These are phyloP conservation scores for Hippocampus kuda DNA, from an alignment of 2,797 vertebrate species.

Conservation along the genomic window DNA sequence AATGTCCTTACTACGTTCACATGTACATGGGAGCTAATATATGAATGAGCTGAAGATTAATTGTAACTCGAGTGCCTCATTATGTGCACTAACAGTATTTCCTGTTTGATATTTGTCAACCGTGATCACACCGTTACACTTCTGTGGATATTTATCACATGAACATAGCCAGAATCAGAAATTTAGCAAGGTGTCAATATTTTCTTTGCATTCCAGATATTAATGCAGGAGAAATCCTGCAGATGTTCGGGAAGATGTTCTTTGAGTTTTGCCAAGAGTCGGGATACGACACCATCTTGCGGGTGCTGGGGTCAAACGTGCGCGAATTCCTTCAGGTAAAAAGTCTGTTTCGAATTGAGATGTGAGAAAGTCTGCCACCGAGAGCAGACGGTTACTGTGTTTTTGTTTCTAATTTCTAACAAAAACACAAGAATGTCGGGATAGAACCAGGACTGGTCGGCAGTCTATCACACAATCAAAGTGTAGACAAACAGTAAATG, in stretches of 20 bases:
- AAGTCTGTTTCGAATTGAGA: conserved; percentile 7
- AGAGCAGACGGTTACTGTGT: background rate
- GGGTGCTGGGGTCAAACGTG: conserved; percentile 94
- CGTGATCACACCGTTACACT: background rate
- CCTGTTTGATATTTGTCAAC: too few species aligned
- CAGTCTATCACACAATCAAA: too few species aligned
- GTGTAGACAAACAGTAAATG: too few species aligned
- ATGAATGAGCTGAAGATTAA: too few species aligned
- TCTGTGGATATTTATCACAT: background rate
- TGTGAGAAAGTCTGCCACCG: background rate
- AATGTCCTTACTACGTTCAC: too few species aligned
- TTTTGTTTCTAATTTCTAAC: too few species aligned
- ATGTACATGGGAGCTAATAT: too few species aligned
- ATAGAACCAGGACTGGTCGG: too few species aligned
- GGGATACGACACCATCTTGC: conserved; percentile 94
- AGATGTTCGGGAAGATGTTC: conserved; percentile 99
- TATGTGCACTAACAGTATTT: too few species aligned
- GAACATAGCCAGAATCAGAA: background rate
- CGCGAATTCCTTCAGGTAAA: conserved; percentile 95
- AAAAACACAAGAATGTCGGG: too few species aligned
- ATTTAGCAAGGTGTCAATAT: background rate
- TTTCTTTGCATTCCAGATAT: conserved; percentile 73
- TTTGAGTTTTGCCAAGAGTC: conserved; percentile 99
- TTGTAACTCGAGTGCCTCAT: too few species aligned
- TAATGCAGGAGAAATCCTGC: conserved; percentile 92